Percentiles rank a stretch among this genome's conserved stretches.
phyloP scores from a whole-genome alignment of 1,140 invertebrate species.

The Bombus pascuorum region DNA sequence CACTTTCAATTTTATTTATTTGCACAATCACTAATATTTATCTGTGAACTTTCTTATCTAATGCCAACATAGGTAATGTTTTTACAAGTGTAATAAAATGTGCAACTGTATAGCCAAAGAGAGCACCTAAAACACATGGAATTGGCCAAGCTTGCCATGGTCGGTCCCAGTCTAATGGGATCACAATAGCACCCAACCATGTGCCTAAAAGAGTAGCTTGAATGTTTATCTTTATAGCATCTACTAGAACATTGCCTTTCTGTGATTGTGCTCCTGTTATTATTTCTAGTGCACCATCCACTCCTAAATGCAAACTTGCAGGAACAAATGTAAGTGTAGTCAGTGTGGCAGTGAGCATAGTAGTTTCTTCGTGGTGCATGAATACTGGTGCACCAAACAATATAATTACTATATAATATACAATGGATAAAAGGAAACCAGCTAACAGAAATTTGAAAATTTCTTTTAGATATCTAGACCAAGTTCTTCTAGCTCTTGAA shows the following conservation, averaged over 20 bases:
- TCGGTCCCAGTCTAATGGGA: constrained; percentile 96
- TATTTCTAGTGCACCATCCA: constrained; percentile 83
- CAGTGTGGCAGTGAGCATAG: constrained; percentile 87
- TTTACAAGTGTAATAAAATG: constrained; percentile 83
- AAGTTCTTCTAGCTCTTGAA: constrained; percentile 68
- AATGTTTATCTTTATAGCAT: constrained; percentile 85
- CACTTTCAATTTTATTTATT: not conserved
- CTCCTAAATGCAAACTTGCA: constrained; percentile 84
- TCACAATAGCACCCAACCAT: constrained; percentile 93
- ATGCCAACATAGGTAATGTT: constrained; percentile 72
- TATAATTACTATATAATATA: constrained; percentile 86
- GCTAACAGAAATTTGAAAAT: constrained; percentile 75
- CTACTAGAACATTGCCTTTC: constrained; percentile 81
- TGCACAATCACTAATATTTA: constrained; percentile 33
- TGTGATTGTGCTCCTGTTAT: constrained; percentile 82
- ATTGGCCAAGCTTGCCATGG: constrained; percentile 94
- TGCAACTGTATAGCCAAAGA: constrained; percentile 85
- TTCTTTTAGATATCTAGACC: constrained; percentile 70
- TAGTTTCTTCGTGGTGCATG: constrained; percentile 87
- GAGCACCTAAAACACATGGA: constrained; percentile 88
- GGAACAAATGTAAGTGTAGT: constrained; percentile 87
- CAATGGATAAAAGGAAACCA: constrained; percentile 70
- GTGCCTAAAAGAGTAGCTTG: constrained; percentile 89
- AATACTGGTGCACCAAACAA: constrained; percentile 90
- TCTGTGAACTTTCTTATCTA: constrained; percentile 62